A percentile compares a stretch with the other conserved stretches of the same genome.
Conservation (phyloP, 2,113 vertebrate species). For the Pogonocichla stellata region DNA sequence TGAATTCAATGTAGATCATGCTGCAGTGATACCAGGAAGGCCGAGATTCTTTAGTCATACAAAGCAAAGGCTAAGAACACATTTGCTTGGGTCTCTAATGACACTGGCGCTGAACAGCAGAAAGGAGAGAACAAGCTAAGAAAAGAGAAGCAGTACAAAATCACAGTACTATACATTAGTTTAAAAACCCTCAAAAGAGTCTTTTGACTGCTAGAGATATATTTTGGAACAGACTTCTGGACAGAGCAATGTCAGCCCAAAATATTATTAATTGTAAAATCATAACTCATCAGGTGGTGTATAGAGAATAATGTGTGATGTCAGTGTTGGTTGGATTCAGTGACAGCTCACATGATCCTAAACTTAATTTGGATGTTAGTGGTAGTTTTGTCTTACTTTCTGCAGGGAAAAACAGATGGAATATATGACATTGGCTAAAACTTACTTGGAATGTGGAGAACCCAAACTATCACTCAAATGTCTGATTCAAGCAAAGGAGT, state of each 20-base stretch:
- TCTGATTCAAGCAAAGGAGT: conserved; percentile 77
- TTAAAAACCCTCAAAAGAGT: background rate
- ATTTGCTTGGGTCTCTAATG: background rate
- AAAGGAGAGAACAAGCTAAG: background rate
- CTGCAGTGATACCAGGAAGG: background rate
- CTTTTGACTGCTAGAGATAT: background rate
- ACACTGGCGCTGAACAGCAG: background rate
- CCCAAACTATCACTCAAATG: conserved; percentile 80
- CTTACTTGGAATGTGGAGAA: conserved; percentile 78
- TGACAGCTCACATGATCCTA: background rate
- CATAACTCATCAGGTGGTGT: background rate
- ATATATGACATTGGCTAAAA: conserved; percentile 79
- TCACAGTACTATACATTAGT: background rate
- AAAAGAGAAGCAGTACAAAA: background rate
- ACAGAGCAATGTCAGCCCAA: background rate
- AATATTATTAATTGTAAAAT: background rate
- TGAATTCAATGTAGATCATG: background rate
- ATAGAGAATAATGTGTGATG: background rate
- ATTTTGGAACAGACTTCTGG: background rate
- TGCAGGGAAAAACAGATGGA: conserved; percentile 79
- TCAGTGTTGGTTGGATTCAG: background rate
- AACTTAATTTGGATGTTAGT: background rate
- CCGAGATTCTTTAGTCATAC: background rate
- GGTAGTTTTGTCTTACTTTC: conserved; percentile 3
- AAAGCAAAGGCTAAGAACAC: background rate